A percentile compares a stretch with the other conserved stretches of the same genome.
phyloP scores from a whole-genome alignment of 64 coral and sea anemone genomes.

The Trachythela sp. region DNA sequence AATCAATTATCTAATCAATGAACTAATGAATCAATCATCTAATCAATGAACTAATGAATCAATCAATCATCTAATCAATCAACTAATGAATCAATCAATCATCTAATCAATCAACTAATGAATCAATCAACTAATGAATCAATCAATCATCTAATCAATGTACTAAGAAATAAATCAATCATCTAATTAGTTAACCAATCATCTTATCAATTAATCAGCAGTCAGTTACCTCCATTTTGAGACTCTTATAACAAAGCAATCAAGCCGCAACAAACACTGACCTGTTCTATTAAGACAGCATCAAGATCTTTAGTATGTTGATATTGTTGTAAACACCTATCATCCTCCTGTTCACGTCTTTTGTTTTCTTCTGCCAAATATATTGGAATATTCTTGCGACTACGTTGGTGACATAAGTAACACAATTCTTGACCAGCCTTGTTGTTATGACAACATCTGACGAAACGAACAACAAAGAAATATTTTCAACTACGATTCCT shows the following conservation, averaged over 20 bases:
- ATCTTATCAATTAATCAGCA: too few relatives aligned
- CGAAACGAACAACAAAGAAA: neutral
- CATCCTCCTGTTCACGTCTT: neutral
- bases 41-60: too few relatives aligned
- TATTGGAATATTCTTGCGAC: neutral
- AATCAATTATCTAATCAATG: too few relatives aligned
- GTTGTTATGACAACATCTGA: neutral
- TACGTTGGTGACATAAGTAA: neutral
- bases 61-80: too few relatives aligned
- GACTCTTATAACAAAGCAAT: neutral
- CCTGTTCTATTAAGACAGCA: neutral
- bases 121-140: neutral
- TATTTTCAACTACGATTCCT: too few relatives aligned
- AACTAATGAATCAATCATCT: neutral
- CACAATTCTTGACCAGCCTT: constrained; percentile 17
- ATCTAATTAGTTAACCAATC: too few relatives aligned
- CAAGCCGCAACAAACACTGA: too few relatives aligned
- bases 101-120: too few relatives aligned
- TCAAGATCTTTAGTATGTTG: neutral
- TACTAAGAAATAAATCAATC: too few relatives aligned
- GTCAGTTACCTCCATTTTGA: neutral
- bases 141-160: too few relatives aligned
- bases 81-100: too few relatives aligned
- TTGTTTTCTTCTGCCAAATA: neutral
- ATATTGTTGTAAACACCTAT: neutral